These are phyloP conservation scores for Empidonax alnorum DNA, from an alignment of 2,113 vertebrate genomes.

Conservation along the genomic window DNA sequence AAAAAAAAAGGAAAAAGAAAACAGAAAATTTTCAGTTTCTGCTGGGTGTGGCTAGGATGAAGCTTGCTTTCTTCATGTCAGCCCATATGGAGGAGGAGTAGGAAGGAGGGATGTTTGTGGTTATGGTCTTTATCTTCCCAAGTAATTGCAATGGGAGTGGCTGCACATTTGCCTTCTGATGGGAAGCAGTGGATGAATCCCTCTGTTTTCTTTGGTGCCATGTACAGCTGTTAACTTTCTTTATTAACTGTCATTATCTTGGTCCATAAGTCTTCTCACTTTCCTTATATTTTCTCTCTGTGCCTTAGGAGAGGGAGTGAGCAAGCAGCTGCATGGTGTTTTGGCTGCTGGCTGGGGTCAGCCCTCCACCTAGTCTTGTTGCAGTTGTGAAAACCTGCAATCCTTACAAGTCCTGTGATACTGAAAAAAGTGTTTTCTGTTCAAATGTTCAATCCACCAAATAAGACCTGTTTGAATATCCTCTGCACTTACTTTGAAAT, in stretches of 20 bases:
- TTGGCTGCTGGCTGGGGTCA: neutral
- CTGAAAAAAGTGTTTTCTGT: neutral
- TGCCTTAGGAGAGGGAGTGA: neutral
- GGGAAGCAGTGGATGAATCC: neutral
- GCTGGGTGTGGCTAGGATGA: neutral
- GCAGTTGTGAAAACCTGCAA: neutral
- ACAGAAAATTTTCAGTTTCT: neutral
- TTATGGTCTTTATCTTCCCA: neutral
- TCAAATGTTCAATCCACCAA: neutral
- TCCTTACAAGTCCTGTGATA: neutral
- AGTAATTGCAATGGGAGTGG: fast-evolving
- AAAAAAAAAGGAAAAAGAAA: neutral
- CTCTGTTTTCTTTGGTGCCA: neutral
- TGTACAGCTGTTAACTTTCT: neutral
- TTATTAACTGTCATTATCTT: neutral
- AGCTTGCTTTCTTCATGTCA: neutral
- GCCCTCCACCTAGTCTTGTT: neutral
- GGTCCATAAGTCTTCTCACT: neutral
- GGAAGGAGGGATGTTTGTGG: neutral
- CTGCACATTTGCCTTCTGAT: neutral
- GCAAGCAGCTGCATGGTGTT: neutral
- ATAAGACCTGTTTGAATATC: neutral
- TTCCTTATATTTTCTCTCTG: neutral
- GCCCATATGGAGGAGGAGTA: neutral
- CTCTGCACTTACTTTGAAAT: neutral